Conservation (phyloP, 2,113 vertebrate species). For the Microtus montanus region DNA sequence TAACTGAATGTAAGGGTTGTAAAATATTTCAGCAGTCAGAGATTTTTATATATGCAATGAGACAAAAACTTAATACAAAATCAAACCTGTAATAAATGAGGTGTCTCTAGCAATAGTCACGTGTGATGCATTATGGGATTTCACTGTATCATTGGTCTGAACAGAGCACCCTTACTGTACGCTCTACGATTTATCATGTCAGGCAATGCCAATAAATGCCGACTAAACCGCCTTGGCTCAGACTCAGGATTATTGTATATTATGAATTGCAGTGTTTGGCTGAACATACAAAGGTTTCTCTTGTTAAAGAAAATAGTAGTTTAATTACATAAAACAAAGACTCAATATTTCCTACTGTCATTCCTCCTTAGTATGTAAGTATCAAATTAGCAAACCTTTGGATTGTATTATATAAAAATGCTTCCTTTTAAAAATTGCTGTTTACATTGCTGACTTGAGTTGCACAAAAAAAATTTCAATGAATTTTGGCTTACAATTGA, state of each 20-base stretch:
- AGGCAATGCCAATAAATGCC: not conserved
- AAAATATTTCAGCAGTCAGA: not conserved
- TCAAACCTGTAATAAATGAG: not conserved
- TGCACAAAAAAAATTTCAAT: not conserved
- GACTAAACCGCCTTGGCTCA: not conserved
- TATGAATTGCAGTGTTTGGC: not conserved
- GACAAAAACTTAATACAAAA: not conserved
- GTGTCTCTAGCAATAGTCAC: not conserved
- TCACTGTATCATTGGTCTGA: not conserved
- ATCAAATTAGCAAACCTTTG: not conserved
- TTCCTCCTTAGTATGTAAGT: not conserved
- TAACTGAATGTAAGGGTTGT: not conserved
- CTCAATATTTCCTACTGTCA: not conserved
- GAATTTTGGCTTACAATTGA: not conserved
- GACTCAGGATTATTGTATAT: too few species aligned
- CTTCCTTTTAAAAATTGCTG: not conserved
- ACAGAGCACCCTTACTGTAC: not conserved
- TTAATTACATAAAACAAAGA: not conserved
- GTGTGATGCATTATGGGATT: not conserved
- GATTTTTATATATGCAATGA: not conserved
- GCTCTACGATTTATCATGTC: too few species aligned
- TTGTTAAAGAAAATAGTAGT: not conserved
- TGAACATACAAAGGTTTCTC: not conserved
- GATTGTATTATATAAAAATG: not conserved
- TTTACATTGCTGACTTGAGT: not conserved